Evolutionary conservation across 2,797 vertebrate genomes (phyloP).

Genomic region (Mormyrops attenuatus): DNA sequence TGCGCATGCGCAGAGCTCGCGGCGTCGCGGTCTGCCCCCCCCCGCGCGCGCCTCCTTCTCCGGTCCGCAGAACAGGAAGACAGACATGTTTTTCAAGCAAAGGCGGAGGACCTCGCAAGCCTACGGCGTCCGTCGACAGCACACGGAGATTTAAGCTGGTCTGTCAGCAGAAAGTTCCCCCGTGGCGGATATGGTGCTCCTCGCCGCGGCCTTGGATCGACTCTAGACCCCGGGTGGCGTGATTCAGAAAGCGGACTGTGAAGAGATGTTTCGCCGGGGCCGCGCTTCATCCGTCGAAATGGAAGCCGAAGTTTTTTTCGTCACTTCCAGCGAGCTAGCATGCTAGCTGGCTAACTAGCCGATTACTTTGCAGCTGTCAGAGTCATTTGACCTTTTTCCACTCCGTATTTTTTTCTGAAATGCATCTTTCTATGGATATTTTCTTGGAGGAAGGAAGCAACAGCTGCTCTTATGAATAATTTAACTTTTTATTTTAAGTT

Average conservation of each 20-base stretch:
- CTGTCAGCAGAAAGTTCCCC: conserved; percentile 16
- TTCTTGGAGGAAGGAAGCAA: conserved; percentile 46
- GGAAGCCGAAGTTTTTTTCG: conserved; percentile 67
- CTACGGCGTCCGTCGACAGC: conserved; percentile 48
- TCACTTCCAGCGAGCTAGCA: conserved; percentile 45
- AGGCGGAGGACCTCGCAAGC: conserved; percentile 62
- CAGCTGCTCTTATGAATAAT: conserved; percentile 30
- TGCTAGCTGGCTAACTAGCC: conserved; percentile 37
- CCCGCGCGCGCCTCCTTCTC: conserved; percentile 43
- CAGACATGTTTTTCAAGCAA: conserved; percentile 82
- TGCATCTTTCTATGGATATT: conserved; percentile 44
- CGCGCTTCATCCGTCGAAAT: conserved; percentile 54
- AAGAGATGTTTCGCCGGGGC: conserved; percentile 44
- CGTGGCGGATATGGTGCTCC: not conserved
- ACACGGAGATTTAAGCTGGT: conserved; percentile 34
- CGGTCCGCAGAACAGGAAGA: conserved; percentile 88
- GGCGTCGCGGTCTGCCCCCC: conserved; percentile 46
- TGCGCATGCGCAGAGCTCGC: conserved; percentile 54
- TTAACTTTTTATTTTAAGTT: conserved; percentile 47
- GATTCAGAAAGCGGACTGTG: conserved; percentile 34
- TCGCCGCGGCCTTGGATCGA: conserved; percentile 16
- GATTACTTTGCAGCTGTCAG: conserved; percentile 69
- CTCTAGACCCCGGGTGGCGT: conserved; percentile 35
- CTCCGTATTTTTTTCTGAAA: conserved; percentile 20
- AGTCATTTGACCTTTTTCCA: conserved; percentile 49